A percentile compares a stretch with the other conserved stretches of the same genome.
These are phyloP conservation scores for Pyrochroa serraticornis DNA, from an alignment of 2,888 invertebrate species.

Conservation along the genomic window DNA sequence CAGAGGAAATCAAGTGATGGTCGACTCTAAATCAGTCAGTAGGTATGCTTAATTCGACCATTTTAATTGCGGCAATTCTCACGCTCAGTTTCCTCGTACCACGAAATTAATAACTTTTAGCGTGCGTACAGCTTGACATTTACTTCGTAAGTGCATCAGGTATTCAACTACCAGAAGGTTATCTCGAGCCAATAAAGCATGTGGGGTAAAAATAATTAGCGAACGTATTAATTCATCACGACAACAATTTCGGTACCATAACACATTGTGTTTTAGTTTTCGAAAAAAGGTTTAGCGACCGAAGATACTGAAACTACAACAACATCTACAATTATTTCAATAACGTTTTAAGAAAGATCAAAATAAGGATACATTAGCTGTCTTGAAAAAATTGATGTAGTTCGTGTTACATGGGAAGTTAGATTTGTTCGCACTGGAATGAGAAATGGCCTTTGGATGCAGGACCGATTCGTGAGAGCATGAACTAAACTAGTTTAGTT, in stretches of 20 bases:
- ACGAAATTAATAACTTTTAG: conserved; percentile 17
- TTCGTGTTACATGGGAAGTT: no score
- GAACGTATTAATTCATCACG: conserved; percentile 1
- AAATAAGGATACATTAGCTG: no score
- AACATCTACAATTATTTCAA: no score
- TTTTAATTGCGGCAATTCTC: conserved; percentile 40
- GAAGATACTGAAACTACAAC: no score
- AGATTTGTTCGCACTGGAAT: no score
- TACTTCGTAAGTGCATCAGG: conserved; percentile 33
- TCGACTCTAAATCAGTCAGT: conserved; percentile 11
- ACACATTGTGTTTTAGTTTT: no score
- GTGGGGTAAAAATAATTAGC: conserved; percentile 18
- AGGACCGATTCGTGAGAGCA: no score
- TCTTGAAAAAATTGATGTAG: no score
- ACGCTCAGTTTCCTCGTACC: conserved; percentile 31
- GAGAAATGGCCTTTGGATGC: no score
- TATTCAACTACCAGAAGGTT: conserved; percentile 5
- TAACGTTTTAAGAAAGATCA: no score
- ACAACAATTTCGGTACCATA: no score
- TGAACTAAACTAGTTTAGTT: conserved; percentile 25
- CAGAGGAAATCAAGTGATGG: conserved; percentile 14
- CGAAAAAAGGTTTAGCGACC: no score
- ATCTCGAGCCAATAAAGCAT: conserved; percentile 24
- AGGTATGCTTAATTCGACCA: conserved; percentile 18
- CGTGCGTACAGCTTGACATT: conserved; percentile 32